These are phyloP conservation scores for Scaptomyza parva DNA, from an alignment of 2,888 invertebrate genomes.

Conservation along the genomic window DNA sequence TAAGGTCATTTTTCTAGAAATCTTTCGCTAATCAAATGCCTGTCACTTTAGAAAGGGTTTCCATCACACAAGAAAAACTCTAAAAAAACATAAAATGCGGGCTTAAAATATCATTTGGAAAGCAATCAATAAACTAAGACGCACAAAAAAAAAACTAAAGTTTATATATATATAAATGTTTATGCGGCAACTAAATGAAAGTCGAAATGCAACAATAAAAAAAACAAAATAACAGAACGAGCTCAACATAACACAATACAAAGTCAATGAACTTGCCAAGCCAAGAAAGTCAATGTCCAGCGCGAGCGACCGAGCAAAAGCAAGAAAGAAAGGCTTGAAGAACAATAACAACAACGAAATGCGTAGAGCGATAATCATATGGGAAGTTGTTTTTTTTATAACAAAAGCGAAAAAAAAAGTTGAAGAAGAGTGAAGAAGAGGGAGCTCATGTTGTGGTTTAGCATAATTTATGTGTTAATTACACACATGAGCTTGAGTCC, in stretches of 20 bases:
- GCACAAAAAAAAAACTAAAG: conserved; percentile 6
- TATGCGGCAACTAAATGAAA: conserved; percentile 33
- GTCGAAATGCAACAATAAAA: conserved; percentile 33
- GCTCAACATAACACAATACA: conserved; percentile 7
- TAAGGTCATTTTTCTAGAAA: conserved; percentile 27
- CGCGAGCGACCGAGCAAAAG: conserved; percentile 1
- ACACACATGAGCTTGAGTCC: conserved; percentile 24
- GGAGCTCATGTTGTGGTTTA: conserved; percentile 6
- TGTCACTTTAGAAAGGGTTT: conserved; percentile 60
- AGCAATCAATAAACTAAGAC: conserved; percentile 41
- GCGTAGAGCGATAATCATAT: conserved; percentile 25
- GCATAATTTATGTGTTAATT: conserved; percentile 53
- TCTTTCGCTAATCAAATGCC: conserved; percentile 36
- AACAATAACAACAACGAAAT: conserved; percentile 23
- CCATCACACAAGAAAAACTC: conserved; percentile 29
- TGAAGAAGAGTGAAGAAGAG: neutral
- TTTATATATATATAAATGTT: no score
- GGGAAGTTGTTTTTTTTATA: conserved; percentile 8
- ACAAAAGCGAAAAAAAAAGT: conserved; percentile 8
- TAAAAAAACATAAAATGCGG: neutral
- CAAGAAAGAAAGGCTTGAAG: conserved; percentile 44
- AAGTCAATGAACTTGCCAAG: conserved; percentile 58
- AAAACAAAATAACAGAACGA: conserved; percentile 31
- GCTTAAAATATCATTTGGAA: conserved; percentile 44
- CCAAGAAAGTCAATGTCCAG: conserved; percentile 43